Base-by-base conservation (phyloP, 2,797 vertebrate genomes). In the Hybognathus amarus region DNA sequence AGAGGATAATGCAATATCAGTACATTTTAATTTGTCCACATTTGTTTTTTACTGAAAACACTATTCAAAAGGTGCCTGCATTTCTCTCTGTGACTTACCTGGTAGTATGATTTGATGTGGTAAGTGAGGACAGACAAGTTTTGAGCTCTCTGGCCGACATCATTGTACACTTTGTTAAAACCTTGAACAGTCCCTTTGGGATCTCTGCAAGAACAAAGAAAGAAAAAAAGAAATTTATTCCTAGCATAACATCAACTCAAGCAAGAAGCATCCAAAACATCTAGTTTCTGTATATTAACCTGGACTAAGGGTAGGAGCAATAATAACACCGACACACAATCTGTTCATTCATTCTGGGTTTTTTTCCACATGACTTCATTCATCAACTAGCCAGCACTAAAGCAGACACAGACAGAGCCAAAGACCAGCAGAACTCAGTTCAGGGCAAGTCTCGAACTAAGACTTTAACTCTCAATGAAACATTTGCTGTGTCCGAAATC, bases 101-200 rank as follows among this genome's bases (percentile, higher is more conserved):
- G 94, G 91, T 98, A 98, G 89, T 96, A 98, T 6, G 93, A 93
- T 93, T 97, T 98, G 87, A 98, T 97, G 89, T 97, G 95, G 87
- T 95, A 97, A 82, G 97, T 95, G 83, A 98, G 95, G 90, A 95
- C 88, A 77, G 94, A 97, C 68, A 98, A 87, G 90, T 98, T 98
- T 87, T 97, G 96, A 90, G 97, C 95, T 92, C 97, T 94, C 88
- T 97, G 95, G 77, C 94, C 94, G 4, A 95, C 91, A 91, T 97
- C 96, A 47, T 95, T 96, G 91, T 95, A 96, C 80, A 96, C 93
- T 93, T 96, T 97, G 90, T 95, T 96, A 91, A 95, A 93, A 89
- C 94, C 93, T 91, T 95, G 95, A 92, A 92, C 94, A 85, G 93
- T 88, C 30, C 90, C 92, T 74, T 96, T 95, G 74, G 97, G 95